Percentiles rank a stretch among this genome's conserved stretches.
Conservation (phyloP, 1,140 invertebrate species). For the Acromyrmex heyeri region DNA sequence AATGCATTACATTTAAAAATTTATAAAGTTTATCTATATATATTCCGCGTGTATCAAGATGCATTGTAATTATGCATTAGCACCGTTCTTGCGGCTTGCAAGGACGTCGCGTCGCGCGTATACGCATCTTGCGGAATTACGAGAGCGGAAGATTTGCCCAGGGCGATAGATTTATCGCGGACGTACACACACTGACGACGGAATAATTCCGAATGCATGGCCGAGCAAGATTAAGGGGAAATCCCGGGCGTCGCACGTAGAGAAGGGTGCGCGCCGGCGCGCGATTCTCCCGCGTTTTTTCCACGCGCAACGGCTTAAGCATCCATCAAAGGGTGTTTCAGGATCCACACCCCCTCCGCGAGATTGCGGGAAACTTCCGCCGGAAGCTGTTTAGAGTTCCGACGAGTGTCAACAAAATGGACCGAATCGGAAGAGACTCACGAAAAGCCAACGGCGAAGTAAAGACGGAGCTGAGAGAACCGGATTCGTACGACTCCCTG, state of each 20-base stretch:
- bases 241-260: slow-evolving; percentile 16
- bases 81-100: neutral
- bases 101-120: neutral
- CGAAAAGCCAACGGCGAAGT: slow-evolving; percentile 45
- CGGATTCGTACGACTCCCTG: slow-evolving; percentile 28
- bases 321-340: slow-evolving; percentile 63
- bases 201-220: slow-evolving; percentile 68
- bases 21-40: neutral
- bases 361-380: slow-evolving; percentile 59
- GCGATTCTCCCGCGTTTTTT: slow-evolving; percentile 74
- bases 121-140: slow-evolving; percentile 41
- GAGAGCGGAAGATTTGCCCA: slow-evolving; percentile 62
- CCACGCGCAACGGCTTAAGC: slow-evolving; percentile 70
- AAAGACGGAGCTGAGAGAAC: slow-evolving; percentile 12
- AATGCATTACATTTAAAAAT: slow-evolving; percentile 22
- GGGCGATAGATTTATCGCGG: slow-evolving; percentile 72
- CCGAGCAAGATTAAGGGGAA: slow-evolving; percentile 65
- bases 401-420: slow-evolving; percentile 62
- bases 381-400: slow-evolving; percentile 72
- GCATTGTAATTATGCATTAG: slow-evolving; percentile 32
- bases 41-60: neutral
- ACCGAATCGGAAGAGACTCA: slow-evolving; percentile 44
- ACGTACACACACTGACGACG: slow-evolving; percentile 51
- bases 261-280: slow-evolving; percentile 73
- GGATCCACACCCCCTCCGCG: slow-evolving; percentile 51